Percentiles rank a stretch among this genome's conserved stretches.
phyloP scores from a whole-genome alignment of 2,113 vertebrate species.

The Trogon melanurus region DNA sequence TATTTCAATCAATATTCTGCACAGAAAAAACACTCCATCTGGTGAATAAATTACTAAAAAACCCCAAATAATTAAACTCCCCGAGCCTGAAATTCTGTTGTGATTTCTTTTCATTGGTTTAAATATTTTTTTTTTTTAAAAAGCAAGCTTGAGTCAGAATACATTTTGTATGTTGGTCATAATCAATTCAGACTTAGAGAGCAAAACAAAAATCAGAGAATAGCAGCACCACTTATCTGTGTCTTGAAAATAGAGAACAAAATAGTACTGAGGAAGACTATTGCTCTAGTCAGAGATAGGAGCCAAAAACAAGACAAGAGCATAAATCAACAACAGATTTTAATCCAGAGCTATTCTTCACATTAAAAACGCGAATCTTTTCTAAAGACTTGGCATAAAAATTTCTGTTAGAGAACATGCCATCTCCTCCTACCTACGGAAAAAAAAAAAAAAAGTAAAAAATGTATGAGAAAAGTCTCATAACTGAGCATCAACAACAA shows the following conservation, averaged over 20 bases:
- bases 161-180: background rate
- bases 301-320: constrained; percentile 22
- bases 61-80: constrained; percentile 35
- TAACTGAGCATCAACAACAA: background rate
- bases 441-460: background rate
- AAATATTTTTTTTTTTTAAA: background rate
- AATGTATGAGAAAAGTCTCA: background rate
- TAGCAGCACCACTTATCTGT: background rate
- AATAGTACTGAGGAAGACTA: background rate
- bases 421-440: background rate
- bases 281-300: background rate
- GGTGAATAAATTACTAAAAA: constrained; percentile 50
- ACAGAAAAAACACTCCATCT: constrained; percentile 12
- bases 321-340: constrained; percentile 51
- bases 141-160: background rate
- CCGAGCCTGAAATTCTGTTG: background rate
- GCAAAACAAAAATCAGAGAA: background rate
- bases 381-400: constrained; percentile 16
- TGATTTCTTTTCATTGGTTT: background rate
- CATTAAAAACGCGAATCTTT: background rate
- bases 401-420: background rate
- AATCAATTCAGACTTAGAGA: background rate
- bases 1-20: constrained; percentile 48
- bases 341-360: constrained; percentile 25
- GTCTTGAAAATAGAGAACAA: background rate